Percentiles rank a stretch among this genome's conserved stretches.
phyloP scores from a whole-genome alignment of 2,888 invertebrate species.

The Hydriomena furcata region DNA sequence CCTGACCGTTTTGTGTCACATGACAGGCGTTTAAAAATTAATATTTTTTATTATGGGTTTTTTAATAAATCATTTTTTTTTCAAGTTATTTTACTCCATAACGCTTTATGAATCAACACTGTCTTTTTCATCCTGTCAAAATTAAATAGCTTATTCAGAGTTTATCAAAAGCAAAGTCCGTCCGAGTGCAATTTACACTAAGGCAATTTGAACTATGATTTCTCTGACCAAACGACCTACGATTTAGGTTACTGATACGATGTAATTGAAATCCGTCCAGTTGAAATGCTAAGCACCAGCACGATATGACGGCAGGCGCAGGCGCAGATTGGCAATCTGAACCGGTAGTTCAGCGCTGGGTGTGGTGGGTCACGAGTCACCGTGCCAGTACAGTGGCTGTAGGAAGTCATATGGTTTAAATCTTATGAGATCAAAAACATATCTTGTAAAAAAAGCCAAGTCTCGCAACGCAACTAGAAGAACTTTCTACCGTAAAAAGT shows the following conservation, averaged over 20 bases:
- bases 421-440: no score
- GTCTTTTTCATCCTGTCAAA: no score
- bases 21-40: no score
- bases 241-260: slow-evolving; percentile 28
- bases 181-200: background rate
- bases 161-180: background rate
- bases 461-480: no score
- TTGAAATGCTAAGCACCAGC: slow-evolving; percentile 31
- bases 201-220: slow-evolving; percentile 13
- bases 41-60: no score
- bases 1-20: no score
- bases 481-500: no score
- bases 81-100: no score
- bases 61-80: no score
- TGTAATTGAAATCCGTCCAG: slow-evolving; percentile 28
- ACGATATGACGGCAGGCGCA: slow-evolving; percentile 33
- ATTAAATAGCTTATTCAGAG: no score
- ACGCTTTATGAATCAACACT: no score
- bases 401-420: slow-evolving; percentile 5
- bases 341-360: slow-evolving; percentile 59
- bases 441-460: no score
- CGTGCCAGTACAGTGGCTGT: slow-evolving; percentile 25
- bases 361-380: slow-evolving; percentile 63
- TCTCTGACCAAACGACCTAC: slow-evolving; percentile 21
- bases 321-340: slow-evolving; percentile 47